Evolutionary conservation across 2,888 invertebrate genomes (phyloP).

Genomic region (Phengaris arion): DNA sequence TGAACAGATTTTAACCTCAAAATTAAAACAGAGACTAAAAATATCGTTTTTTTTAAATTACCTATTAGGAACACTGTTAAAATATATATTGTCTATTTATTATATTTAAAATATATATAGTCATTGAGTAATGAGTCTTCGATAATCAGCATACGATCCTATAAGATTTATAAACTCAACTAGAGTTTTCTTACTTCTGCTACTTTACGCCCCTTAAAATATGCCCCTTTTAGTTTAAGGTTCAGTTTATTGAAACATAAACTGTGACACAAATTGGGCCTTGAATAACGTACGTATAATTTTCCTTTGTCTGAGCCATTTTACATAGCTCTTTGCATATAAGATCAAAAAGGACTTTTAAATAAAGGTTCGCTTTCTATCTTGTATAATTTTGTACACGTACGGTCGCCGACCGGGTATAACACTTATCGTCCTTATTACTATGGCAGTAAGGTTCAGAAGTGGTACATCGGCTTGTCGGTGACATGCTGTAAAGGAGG

Average conservation of each 20-base stretch:
- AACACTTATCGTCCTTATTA: background rate
- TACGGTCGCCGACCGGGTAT: no score
- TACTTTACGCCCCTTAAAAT: background rate
- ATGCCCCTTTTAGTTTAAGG: background rate
- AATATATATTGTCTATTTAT: no score
- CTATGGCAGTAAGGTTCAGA: constrained; percentile 31
- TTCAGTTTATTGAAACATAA: constrained; percentile 14
- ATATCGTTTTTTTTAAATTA: background rate
- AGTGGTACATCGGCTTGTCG: constrained; percentile 5
- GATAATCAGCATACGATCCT: no score
- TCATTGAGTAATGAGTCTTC: no score
- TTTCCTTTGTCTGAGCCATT: constrained; percentile 17
- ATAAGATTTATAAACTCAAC: no score
- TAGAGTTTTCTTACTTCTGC: background rate
- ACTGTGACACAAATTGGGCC: constrained; percentile 1
- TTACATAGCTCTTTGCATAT: constrained; percentile 11
- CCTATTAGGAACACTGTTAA: no score
- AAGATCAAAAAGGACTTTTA: background rate
- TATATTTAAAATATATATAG: no score
- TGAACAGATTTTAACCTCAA: background rate
- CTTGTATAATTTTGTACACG: background rate
- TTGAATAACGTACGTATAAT: constrained; percentile 12
- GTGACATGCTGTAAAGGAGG: constrained; percentile 27
- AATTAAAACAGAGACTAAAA: constrained; percentile 11
- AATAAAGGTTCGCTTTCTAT: background rate